Evolutionary conservation across 2,113 vertebrate genomes (phyloP).

Genomic region (Nerophis lumbriciformis): DNA sequence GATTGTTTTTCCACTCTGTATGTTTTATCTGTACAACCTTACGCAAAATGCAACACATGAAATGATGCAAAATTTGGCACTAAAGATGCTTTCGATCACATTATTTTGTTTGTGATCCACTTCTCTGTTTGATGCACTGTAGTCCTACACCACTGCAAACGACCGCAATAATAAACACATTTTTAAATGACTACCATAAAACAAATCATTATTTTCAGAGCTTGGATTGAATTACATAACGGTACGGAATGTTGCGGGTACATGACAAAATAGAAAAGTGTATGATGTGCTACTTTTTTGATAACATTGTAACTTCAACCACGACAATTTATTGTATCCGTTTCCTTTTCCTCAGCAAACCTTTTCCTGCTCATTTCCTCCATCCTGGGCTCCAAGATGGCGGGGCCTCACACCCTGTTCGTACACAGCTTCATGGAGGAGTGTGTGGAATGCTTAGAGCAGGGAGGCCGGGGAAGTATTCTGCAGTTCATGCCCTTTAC

Average conservation of each 20-base stretch:
- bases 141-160: too few relatives aligned
- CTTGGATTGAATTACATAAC: not conserved
- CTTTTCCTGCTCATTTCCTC: slow-evolving; percentile 94
- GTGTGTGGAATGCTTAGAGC: slow-evolving; percentile 91
- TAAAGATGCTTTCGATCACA: not conserved
- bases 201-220: too few relatives aligned
- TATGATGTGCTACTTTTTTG: not conserved
- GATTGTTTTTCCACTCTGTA: not conserved
- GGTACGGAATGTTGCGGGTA: too few relatives aligned
- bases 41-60: not conserved
- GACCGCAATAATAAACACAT: too few relatives aligned
- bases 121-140: too few relatives aligned
- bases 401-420: slow-evolving; percentile 94
- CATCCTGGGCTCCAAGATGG: slow-evolving; percentile 86
- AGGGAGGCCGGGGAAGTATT: slow-evolving; percentile 88
- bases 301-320: not conserved
- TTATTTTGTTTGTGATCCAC: not conserved
- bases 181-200: too few relatives aligned
- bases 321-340: not conserved
- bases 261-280: too few relatives aligned
- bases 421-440: slow-evolving; percentile 98
- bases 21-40: not conserved
- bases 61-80: not conserved
- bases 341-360: slow-evolving; percentile 76
- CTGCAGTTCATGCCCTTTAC: slow-evolving; percentile 98